phyloP scores from a whole-genome alignment of 2,888 invertebrate species.

The Andrena minutula region DNA sequence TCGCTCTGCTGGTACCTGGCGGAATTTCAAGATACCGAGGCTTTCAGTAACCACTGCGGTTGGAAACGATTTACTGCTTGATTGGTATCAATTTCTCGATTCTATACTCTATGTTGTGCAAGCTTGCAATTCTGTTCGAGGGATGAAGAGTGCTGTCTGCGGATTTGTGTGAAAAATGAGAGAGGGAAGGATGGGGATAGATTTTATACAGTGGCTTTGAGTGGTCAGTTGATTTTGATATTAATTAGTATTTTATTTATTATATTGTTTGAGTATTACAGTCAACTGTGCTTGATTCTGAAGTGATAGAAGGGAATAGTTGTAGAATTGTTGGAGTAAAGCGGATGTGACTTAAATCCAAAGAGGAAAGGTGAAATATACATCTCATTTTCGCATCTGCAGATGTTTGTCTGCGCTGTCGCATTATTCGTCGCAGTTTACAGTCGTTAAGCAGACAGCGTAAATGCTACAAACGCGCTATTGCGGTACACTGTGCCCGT shows the following conservation, averaged over 20 bases:
- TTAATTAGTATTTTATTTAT: too few relatives aligned
- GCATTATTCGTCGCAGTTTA: not conserved
- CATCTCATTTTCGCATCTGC: not conserved
- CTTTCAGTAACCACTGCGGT: not conserved
- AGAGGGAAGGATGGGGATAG: not conserved
- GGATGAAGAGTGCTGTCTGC: too few relatives aligned
- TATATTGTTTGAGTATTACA: too few relatives aligned
- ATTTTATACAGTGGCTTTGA: not conserved
- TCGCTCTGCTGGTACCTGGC: constrained; percentile 81
- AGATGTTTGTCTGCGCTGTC: not conserved
- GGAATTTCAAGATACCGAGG: not conserved
- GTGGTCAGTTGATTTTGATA: not conserved
- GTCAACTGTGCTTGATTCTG: too few relatives aligned
- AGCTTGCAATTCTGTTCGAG: too few relatives aligned
- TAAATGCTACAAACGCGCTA: constrained; percentile 5
- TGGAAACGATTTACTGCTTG: not conserved
- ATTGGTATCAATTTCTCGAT: not conserved
- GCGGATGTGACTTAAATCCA: too few relatives aligned
- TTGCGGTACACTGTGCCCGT: not conserved
- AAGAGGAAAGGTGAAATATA: too few relatives aligned
- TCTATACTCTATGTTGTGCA: not conserved
- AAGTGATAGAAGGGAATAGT: too few relatives aligned
- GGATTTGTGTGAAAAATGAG: too few relatives aligned
- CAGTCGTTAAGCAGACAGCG: not conserved
- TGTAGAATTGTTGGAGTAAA: too few relatives aligned